Evolutionary conservation across 2,797 vertebrate species (phyloP), one percentile per base, ranked within the genome.

Genomic region (Helarctos malayanus): DNA sequence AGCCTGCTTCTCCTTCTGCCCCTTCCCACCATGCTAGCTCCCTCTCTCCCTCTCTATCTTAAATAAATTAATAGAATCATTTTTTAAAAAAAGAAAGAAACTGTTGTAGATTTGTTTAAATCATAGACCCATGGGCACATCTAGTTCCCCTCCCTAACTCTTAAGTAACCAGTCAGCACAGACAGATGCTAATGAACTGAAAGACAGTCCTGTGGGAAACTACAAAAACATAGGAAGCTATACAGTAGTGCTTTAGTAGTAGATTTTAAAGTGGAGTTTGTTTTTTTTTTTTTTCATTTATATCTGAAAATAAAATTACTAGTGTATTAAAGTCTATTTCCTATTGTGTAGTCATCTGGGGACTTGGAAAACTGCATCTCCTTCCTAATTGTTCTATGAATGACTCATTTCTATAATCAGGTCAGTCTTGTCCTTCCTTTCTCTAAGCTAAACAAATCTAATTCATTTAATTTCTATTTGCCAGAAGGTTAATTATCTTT

Each of bases 401-500:
- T 84, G 83, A 95, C 61, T 96, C 85, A 97, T 69, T 95, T 90
- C 29, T 91, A 23, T 96, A 96, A 97, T 97, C 94, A 94, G 25
- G 96, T 97, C 59, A 80, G 25, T 9, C 16, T 81, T 91, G n/a
- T 65, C 69, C 84, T 91, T 95, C 52, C 57, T 87, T 90, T 96
- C 54, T 92, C 95, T 92, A 95, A 95, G 57, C 23, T 90, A 97
- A 97, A 96, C 56, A 97, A 93, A 95, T 93, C 32, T 80, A 97
- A 94, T 96, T 96, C 56, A 35, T 69, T 97, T 96, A 95, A 94
- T 94, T 52, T 75, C 65, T 88, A 29, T 92, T 97, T 96, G 81
- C 84, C 59, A 91, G 23, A 82, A 94, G 79, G 68, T 92, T 97
- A 97, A 96, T 96, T 97, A 94, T 91, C 61, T 94, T 95, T 82